phyloP scores from a whole-genome alignment of 1,140 invertebrate species.

The Neomicropteryx cornuta region DNA sequence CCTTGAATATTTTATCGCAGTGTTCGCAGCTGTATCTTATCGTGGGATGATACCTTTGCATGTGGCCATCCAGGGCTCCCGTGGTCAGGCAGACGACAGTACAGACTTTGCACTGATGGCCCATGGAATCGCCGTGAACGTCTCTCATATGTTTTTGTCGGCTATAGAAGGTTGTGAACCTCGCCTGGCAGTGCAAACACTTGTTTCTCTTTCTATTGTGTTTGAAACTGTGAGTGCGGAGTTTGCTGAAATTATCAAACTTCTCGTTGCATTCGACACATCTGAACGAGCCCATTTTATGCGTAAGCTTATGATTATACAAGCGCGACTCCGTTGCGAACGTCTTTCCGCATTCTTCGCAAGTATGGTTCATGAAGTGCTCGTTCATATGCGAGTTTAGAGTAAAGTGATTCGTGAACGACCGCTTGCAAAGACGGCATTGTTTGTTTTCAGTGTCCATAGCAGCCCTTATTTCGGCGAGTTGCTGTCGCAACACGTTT shows the following conservation, averaged over 20 bases:
- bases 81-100: conserved; percentile 25
- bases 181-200: conserved; percentile 36
- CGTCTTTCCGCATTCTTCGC: conserved; percentile 29
- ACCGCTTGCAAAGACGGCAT: background rate
- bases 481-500: too few relatives aligned
- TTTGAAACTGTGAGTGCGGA: conserved; percentile 20
- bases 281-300: conserved; percentile 23
- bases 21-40: conserved; percentile 28
- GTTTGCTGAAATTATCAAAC: conserved; percentile 20
- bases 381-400: conserved; percentile 32
- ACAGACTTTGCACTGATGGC: conserved; percentile 31
- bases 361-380: conserved; percentile 32
- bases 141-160: conserved; percentile 34
- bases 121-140: conserved; percentile 24
- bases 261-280: conserved; percentile 27
- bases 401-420: background rate
- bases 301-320: conserved; percentile 24
- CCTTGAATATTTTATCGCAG: conserved; percentile 30
- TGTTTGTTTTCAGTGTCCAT: conserved; percentile 6
- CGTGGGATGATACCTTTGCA: conserved; percentile 29
- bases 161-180: conserved; percentile 36
- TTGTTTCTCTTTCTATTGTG: conserved; percentile 21
- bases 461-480: too few relatives aligned
- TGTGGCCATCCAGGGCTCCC: conserved; percentile 30
- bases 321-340: conserved; percentile 24